A percentile compares a stretch with the other conserved stretches of the same genome.
Conservation (phyloP, 1,140 invertebrate species). For the Rhizoglyphus robini region DNA sequence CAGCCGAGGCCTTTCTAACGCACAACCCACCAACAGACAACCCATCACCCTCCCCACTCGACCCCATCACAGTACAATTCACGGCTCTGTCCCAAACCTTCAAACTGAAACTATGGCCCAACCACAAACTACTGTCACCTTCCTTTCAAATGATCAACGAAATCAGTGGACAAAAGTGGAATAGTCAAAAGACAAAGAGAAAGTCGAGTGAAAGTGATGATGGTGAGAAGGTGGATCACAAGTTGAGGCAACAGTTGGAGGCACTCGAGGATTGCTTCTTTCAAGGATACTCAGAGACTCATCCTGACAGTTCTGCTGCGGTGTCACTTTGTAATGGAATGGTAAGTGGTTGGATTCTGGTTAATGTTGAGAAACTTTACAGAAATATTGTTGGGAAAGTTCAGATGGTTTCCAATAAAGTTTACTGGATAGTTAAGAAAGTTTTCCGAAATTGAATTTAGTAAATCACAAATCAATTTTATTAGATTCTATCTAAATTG, state of each 20-base stretch:
- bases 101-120: constrained; percentile 3
- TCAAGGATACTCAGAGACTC: constrained; percentile 20
- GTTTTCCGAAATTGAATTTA: no score
- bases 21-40: not conserved
- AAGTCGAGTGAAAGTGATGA: not conserved
- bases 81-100: constrained; percentile 8
- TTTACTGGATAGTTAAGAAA: no score
- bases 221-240: not conserved
- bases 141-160: constrained; percentile 15
- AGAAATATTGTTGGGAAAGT: no score
- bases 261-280: constrained; percentile 23
- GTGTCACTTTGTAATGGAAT: constrained; percentile 24
- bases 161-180: not conserved
- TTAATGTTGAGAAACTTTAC: no score
- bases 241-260: not conserved
- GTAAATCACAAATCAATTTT: no score
- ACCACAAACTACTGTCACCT: constrained; percentile 14
- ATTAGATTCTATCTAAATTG: no score
- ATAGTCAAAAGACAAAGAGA: no score
- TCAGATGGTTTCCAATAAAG: no score
- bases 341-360: no score
- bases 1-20: not conserved
- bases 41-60: no score
- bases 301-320: constrained; percentile 23
- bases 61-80: constrained; percentile 3